phyloP scores from a whole-genome alignment of 2,797 vertebrate genomes.

The Acipenser oxyrinchus region DNA sequence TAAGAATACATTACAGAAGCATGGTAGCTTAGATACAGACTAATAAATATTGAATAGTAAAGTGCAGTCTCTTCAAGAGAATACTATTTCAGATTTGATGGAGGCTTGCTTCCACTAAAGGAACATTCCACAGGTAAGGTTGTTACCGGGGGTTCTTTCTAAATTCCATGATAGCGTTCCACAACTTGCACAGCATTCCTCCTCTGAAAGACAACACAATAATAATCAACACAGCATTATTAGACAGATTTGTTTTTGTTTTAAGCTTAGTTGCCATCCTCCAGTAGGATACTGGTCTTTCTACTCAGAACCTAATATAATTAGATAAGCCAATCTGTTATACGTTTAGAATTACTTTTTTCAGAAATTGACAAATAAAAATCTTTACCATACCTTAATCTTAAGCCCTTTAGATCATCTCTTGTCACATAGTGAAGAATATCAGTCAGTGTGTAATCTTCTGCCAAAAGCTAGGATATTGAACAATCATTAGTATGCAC shows the following conservation, averaged over 20 bases:
- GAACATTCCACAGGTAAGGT: constrained; percentile 28
- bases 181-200: constrained; percentile 84
- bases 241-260: too few relatives aligned
- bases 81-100: constrained; percentile 27
- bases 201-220: constrained; percentile 59
- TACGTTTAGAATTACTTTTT: neutral
- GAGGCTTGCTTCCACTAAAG: constrained; percentile 5
- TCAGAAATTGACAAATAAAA: neutral
- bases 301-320: neutral
- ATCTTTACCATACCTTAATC: constrained; percentile 67
- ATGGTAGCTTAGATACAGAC: constrained; percentile 9
- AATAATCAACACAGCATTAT: constrained; percentile 3
- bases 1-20: too few relatives aligned
- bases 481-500: neutral
- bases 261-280: neutral
- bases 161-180: constrained; percentile 86
- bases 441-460: constrained; percentile 82
- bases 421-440: constrained; percentile 82
- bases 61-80: constrained; percentile 55
- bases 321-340: neutral
- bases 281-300: neutral
- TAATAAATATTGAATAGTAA: constrained; percentile 79
- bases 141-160: constrained; percentile 69
- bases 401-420: constrained; percentile 88
- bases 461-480: constrained; percentile 69